A percentile compares a stretch with the other conserved stretches of the same genome.
Evolutionary conservation across 2,113 vertebrate genomes (phyloP).

Genomic region (Diphyllodes magnificus): DNA sequence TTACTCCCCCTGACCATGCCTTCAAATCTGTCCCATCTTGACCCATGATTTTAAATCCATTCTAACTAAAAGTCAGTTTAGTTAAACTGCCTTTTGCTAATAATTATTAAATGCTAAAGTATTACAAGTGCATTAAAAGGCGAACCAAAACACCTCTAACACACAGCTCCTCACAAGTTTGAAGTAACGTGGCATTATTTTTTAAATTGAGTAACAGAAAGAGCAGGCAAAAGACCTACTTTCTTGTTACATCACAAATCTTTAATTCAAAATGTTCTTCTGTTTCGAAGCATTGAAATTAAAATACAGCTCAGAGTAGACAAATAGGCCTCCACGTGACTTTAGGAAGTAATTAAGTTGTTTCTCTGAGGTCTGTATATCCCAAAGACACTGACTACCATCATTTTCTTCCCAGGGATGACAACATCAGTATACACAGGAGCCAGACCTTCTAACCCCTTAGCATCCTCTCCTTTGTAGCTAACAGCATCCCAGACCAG

Average conservation of each 20-base stretch:
- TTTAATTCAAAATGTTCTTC: background rate
- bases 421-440: background rate
- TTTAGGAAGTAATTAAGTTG: background rate
- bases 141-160: background rate
- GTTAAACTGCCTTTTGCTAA: background rate
- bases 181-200: background rate
- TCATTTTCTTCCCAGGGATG: background rate
- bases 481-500: background rate
- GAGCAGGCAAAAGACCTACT: background rate
- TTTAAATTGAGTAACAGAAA: background rate
- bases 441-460: background rate
- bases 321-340: background rate
- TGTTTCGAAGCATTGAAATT: background rate
- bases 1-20: background rate
- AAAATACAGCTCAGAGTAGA: background rate
- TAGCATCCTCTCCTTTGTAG: background rate
- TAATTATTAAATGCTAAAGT: background rate
- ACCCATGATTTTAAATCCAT: background rate
- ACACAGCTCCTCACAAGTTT: background rate
- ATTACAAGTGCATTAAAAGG: background rate
- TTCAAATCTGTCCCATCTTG: background rate
- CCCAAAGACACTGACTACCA: background rate
- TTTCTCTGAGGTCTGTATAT: background rate
- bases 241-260: background rate
- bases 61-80: background rate